phyloP scores from a whole-genome alignment of 2,797 vertebrate species.

The Remorina albescens region DNA sequence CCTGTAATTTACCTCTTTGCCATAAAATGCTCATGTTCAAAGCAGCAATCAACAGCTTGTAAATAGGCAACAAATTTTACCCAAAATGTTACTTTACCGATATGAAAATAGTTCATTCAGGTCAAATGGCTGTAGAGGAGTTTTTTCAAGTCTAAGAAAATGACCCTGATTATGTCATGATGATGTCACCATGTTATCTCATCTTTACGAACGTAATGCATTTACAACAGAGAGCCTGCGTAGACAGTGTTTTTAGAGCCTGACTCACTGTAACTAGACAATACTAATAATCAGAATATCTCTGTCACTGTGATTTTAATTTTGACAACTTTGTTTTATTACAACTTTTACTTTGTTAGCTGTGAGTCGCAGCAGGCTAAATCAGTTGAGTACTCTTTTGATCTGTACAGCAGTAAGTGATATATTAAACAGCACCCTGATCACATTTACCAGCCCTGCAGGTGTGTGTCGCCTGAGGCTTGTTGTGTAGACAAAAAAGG shows the following conservation, averaged over 20 bases:
- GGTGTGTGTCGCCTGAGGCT: slow-evolving; percentile 16
- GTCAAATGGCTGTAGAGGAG: neutral
- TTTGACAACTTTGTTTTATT: no score
- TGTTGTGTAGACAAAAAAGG: neutral
- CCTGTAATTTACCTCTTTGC: neutral
- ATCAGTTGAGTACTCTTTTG: neutral
- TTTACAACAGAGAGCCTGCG: neutral
- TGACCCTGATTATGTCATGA: neutral
- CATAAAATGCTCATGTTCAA: neutral
- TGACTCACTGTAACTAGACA: no score
- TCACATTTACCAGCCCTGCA: slow-evolving; percentile 2
- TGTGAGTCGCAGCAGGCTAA: neutral
- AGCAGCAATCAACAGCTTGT: neutral
- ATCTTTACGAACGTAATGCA: neutral
- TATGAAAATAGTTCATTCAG: neutral
- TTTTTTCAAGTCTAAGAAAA: neutral
- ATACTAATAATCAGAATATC: no score
- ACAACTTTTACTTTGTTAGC: neutral
- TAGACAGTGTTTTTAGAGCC: no score
- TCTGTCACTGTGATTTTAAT: no score
- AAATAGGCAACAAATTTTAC: neutral
- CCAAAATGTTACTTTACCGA: neutral
- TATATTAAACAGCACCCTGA: slow-evolving; percentile 12
- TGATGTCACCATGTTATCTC: slow-evolving; percentile 12
- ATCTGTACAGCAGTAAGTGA: neutral